Evolutionary conservation across 2,888 invertebrate species (phyloP).

Genomic region (Clivina fossor): DNA sequence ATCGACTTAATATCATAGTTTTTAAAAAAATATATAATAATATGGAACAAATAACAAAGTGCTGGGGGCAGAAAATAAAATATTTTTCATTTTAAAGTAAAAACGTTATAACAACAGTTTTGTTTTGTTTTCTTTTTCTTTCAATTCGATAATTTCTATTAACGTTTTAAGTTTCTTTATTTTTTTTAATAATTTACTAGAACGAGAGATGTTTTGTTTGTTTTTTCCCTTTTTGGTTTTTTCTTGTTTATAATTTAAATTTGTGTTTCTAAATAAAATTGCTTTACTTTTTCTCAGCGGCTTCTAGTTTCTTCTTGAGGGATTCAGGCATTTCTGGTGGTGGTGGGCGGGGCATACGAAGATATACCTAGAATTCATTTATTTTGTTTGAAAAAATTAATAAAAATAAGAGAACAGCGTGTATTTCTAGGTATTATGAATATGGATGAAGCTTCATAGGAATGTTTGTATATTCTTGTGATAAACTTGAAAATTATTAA

Average conservation of each 20-base stretch:
- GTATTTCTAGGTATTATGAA: too few relatives aligned
- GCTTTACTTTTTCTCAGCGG: conserved; percentile 48
- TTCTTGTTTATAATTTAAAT: neutral
- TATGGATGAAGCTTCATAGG: too few relatives aligned
- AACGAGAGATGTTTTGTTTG: neutral
- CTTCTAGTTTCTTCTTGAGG: conserved; percentile 70
- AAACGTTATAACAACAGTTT: neutral
- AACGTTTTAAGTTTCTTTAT: neutral
- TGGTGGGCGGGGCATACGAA: conserved; percentile 90
- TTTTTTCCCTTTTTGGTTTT: conserved; percentile 13
- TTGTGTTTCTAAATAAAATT: neutral
- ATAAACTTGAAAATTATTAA: too few relatives aligned
- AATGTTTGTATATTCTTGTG: too few relatives aligned
- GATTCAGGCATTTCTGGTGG: conserved; percentile 96
- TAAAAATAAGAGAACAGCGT: too few relatives aligned
- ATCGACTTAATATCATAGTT: conserved; percentile 18
- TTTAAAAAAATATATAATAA: conserved; percentile 9
- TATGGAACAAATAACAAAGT: too few relatives aligned
- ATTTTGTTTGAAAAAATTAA: too few relatives aligned
- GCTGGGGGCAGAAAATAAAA: too few relatives aligned
- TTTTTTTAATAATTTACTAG: conserved; percentile 26
- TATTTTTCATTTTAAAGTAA: conserved; percentile 15
- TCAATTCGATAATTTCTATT: too few relatives aligned
- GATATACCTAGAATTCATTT: conserved; percentile 56
- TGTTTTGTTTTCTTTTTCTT: neutral